phyloP scores from a whole-genome alignment of 1,140 invertebrate species.

The Dendrolimus kikuchii region DNA sequence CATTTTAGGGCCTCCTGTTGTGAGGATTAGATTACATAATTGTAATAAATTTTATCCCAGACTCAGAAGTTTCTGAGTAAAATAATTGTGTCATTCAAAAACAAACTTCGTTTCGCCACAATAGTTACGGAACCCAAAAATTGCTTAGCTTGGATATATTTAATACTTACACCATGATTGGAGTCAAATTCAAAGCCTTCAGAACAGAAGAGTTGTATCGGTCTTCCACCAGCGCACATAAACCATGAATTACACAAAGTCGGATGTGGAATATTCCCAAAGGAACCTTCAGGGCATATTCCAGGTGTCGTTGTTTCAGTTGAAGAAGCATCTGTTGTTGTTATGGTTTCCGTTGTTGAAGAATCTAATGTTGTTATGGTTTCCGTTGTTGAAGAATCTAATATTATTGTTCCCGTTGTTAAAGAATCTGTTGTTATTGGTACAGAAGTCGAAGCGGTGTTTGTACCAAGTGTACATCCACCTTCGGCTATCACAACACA shows the following conservation, averaged over 20 bases:
- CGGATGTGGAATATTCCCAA: constrained; percentile 28
- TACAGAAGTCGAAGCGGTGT: background rate
- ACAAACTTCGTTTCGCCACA: too few relatives aligned
- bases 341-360: background rate
- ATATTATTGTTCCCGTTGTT: too few relatives aligned
- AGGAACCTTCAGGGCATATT: constrained; percentile 20
- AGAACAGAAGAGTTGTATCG: constrained; percentile 14
- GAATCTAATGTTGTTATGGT: background rate
- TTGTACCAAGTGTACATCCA: constrained; percentile 7
- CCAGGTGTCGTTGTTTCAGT: constrained; percentile 2
- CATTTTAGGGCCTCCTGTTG: too few relatives aligned
- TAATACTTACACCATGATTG: constrained; percentile 7
- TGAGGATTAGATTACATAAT: too few relatives aligned
- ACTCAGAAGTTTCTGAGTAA: too few relatives aligned
- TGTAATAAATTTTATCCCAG: too few relatives aligned
- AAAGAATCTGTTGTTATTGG: background rate
- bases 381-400: background rate
- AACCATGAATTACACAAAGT: constrained; percentile 23
- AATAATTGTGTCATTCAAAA: too few relatives aligned
- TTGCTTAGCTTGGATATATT: too few relatives aligned
- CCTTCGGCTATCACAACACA: constrained; percentile 9
- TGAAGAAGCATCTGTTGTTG: constrained; percentile 1
- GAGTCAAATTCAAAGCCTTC: constrained; percentile 14
- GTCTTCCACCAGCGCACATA: constrained; percentile 19
- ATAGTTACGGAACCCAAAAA: too few relatives aligned